These are phyloP conservation scores for Gastrophysa polygoni DNA, from an alignment of 2,888 invertebrate species.

Conservation along the genomic window DNA sequence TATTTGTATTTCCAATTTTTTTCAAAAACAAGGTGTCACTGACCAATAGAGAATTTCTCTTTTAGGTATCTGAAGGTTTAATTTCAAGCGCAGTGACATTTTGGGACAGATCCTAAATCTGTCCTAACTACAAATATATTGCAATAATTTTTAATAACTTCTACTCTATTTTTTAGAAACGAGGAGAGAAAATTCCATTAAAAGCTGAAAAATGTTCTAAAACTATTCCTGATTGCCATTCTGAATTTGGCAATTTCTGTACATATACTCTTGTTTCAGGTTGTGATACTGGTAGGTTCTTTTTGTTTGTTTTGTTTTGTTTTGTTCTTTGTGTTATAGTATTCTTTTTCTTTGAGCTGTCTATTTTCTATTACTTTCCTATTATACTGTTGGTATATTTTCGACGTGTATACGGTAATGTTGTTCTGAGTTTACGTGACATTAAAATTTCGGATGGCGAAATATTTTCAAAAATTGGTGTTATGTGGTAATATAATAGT, in stretches of 20 bases:
- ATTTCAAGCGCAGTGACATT: too few species aligned
- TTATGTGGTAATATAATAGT: constrained; percentile 15
- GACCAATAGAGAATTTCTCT: too few species aligned
- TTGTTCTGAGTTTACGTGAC: constrained; percentile 1
- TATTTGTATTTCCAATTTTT: too few species aligned
- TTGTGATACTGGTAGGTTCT: neutral
- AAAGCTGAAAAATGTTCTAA: too few species aligned
- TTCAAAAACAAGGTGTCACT: too few species aligned
- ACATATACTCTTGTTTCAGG: constrained; percentile 6
- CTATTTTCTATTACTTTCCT: neutral
- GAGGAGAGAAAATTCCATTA: too few species aligned
- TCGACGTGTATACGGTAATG: neutral
- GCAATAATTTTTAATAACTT: too few species aligned
- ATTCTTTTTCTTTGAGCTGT: neutral
- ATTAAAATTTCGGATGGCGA: constrained; percentile 2
- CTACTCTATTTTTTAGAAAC: too few species aligned
- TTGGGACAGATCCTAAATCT: too few species aligned
- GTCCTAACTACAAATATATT: too few species aligned
- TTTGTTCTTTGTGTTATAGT: neutral
- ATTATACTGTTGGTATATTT: neutral
- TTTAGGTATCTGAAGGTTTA: too few species aligned
- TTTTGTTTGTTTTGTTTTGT: neutral
- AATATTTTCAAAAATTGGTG: constrained; percentile 6
- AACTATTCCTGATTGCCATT: constrained; percentile 9
- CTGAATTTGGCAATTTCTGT: constrained; percentile 5